A percentile compares a stretch with the other conserved stretches of the same genome.
Evolutionary conservation across 1,140 invertebrate genomes (phyloP).

Genomic region (Drosophila miranda): DNA sequence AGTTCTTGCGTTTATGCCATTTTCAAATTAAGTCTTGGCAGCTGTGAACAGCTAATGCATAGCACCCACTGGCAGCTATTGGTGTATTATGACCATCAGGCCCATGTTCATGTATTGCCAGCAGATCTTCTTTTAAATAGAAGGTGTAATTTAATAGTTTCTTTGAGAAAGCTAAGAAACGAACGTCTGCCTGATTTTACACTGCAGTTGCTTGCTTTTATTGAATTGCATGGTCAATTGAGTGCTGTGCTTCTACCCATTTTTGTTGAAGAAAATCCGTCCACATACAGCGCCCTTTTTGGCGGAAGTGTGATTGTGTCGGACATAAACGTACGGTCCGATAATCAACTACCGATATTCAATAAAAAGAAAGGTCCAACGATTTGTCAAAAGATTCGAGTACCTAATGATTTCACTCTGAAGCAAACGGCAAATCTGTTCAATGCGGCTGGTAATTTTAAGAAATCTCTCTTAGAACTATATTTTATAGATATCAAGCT

Average conservation of each 20-base stretch:
- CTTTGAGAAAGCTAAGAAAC: constrained; percentile 31
- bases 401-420: constrained; percentile 4
- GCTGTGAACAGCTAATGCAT: constrained; percentile 16
- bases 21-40: constrained; percentile 24
- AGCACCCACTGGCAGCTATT: constrained; percentile 53
- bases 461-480: constrained; percentile 22
- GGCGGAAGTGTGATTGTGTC: constrained; percentile 8
- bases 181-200: constrained; percentile 41
- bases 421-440: constrained; percentile 29
- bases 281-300: constrained; percentile 50
- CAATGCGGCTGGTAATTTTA: constrained; percentile 2
- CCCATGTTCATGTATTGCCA: constrained; percentile 41
- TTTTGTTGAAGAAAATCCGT: constrained; percentile 4
- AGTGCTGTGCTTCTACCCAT: constrained; percentile 52
- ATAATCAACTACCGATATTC: neutral
- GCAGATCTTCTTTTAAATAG: constrained; percentile 35
- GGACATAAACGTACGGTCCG: neutral
- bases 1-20: constrained; percentile 36
- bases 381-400: constrained; percentile 31
- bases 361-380: neutral
- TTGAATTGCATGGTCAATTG: constrained; percentile 42
- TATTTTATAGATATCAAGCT: constrained; percentile 49
- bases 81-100: constrained; percentile 23
- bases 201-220: constrained; percentile 42
- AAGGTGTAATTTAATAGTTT: constrained; percentile 39